phyloP scores from a whole-genome alignment of 1,140 invertebrate species.

The Chironomus striatipennis region DNA sequence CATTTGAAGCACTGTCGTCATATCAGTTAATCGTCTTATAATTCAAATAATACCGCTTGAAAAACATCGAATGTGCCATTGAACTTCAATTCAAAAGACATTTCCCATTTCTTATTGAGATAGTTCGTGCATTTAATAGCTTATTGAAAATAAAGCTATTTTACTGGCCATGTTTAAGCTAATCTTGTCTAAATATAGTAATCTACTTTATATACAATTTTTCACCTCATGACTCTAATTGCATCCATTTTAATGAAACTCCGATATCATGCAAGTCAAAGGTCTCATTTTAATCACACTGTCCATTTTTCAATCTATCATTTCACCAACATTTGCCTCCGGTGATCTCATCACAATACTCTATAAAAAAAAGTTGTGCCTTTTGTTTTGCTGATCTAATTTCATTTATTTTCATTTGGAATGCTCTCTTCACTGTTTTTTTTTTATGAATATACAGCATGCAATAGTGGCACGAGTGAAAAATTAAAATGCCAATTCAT shows the following conservation, averaged over 20 bases:
- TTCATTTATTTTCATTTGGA: neutral
- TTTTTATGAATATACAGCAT: neutral
- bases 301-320: neutral
- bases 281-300: neutral
- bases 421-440: neutral
- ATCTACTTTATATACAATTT: neutral
- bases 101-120: too few species aligned
- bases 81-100: too few species aligned
- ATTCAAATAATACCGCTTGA: too few species aligned
- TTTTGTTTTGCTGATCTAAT: conserved; percentile 2
- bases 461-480: neutral
- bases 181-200: too few species aligned
- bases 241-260: neutral
- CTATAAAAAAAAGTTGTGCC: neutral
- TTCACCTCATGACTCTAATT: neutral
- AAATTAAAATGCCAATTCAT: conserved; percentile 6
- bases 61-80: too few species aligned
- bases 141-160: too few species aligned
- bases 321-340: neutral
- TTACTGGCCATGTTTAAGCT: too few species aligned
- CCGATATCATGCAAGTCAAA: neutral
- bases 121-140: too few species aligned
- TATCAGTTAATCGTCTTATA: too few species aligned
- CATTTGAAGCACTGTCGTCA: too few species aligned
- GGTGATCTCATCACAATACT: conserved; percentile 5